Conservation (phyloP, 2,113 vertebrate species). For the Apteryx owenii region DNA sequence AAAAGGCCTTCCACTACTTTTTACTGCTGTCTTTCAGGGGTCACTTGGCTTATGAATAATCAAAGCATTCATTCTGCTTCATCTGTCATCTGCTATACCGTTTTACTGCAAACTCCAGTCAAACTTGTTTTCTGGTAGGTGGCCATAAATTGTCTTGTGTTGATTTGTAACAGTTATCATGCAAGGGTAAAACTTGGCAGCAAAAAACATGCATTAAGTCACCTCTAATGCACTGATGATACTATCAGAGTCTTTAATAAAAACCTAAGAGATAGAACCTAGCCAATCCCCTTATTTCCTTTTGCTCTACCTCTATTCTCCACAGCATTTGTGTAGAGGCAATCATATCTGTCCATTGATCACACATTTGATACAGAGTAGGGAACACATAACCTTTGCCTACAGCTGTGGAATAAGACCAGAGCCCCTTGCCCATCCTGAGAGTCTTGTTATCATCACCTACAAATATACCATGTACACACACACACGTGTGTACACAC, state of each 20-base stretch:
- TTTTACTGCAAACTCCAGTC: neutral
- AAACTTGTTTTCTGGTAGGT: neutral
- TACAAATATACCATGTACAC: neutral
- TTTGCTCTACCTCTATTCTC: neutral
- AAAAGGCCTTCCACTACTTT: neutral
- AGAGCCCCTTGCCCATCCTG: neutral
- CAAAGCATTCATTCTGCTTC: neutral
- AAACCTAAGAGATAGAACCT: neutral
- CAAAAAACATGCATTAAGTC: neutral
- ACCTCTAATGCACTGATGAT: neutral
- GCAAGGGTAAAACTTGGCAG: neutral
- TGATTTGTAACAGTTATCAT: neutral
- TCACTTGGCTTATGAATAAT: neutral
- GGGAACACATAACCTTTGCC: neutral
- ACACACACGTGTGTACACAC: too few relatives aligned
- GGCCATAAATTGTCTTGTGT: neutral
- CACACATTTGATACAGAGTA: fast-evolving
- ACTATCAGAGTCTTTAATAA: neutral
- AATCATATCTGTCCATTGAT: neutral
- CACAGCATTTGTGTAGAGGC: fast-evolving
- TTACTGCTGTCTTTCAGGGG: slow-evolving; percentile 6
- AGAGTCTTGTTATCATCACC: neutral
- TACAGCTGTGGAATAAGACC: neutral
- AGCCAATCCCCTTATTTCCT: neutral
- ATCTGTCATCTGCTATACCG: neutral